Conservation (phyloP, 92 coral and sea anemone species). For the Parazoanthus atlanticus region DNA sequence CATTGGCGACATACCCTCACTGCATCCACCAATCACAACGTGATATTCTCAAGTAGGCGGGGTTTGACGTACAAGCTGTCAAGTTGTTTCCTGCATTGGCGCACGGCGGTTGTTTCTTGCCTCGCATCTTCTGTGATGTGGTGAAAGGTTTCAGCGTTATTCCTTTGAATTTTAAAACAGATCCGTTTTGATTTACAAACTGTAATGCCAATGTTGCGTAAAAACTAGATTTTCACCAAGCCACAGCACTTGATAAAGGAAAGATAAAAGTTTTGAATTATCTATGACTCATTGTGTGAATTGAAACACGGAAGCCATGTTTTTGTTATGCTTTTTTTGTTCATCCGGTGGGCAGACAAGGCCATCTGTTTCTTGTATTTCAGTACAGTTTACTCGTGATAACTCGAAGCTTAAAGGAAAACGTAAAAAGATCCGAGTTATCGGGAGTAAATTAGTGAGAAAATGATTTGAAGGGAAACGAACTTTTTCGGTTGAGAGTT, state of each 20-base stretch:
- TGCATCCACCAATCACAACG: slow-evolving; percentile 20
- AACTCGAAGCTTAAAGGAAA: not conserved
- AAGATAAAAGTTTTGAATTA: too few species aligned
- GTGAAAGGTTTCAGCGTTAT: not conserved
- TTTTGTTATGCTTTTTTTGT: not conserved
- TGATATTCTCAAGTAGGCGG: slow-evolving; percentile 14
- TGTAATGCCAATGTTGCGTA: not conserved
- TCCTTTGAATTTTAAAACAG: not conserved
- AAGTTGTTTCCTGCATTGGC: not conserved
- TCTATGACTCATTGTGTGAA: not conserved
- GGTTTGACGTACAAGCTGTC: slow-evolving; percentile 18
- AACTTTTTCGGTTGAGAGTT: too few species aligned
- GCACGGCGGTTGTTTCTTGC: not conserved
- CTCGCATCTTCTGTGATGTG: not conserved
- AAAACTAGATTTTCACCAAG: not conserved
- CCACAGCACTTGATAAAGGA: not conserved
- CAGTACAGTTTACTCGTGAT: not conserved
- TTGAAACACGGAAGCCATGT: not conserved
- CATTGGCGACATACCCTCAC: slow-evolving; percentile 20
- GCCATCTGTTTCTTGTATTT: slow-evolving; percentile 20
- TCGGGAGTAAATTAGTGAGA: too few species aligned
- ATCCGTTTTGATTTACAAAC: not conserved
- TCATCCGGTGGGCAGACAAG: not conserved
- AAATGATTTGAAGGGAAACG: too few species aligned
- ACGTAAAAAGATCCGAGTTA: not conserved